These are phyloP conservation scores for Bombus difficillimus DNA, from an alignment of 1,140 invertebrate species.

Conservation along the genomic window DNA sequence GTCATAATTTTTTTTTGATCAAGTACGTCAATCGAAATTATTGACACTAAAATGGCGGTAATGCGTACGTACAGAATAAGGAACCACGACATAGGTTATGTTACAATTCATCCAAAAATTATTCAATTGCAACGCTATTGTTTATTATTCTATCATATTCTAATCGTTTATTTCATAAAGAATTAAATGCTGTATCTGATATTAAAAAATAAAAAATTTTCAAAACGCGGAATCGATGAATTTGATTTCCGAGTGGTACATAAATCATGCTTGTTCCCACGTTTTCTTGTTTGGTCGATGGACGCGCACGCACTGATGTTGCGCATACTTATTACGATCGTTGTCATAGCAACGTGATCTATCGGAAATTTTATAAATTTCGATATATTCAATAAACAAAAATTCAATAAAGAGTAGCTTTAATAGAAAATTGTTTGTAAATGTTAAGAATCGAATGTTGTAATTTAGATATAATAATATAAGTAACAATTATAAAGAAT, in stretches of 20 bases:
- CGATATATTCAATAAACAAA: too few relatives aligned
- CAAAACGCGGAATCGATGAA: too few relatives aligned
- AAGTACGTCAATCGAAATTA: conserved; percentile 28
- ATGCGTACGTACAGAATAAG: neutral
- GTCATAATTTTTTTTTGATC: conserved; percentile 47
- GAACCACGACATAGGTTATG: neutral
- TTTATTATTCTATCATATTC: neutral
- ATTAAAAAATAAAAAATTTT: too few relatives aligned
- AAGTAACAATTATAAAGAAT: too few relatives aligned
- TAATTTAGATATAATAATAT: neutral
- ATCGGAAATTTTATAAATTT: neutral
- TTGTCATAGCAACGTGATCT: neutral
- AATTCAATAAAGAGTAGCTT: neutral
- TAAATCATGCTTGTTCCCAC: neutral
- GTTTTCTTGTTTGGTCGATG: neutral
- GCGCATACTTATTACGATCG: neutral
- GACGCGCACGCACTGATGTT: neutral
- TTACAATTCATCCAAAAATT: too few relatives aligned
- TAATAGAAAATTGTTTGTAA: neutral
- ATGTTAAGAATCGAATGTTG: neutral
- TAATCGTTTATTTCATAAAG: neutral
- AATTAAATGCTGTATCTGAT: too few relatives aligned
- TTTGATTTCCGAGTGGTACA: neutral
- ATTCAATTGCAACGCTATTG: neutral
- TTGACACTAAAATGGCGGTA: neutral